Evolutionary conservation across 2,888 invertebrate genomes (phyloP).

Genomic region (Dichetophora obliterata): DNA sequence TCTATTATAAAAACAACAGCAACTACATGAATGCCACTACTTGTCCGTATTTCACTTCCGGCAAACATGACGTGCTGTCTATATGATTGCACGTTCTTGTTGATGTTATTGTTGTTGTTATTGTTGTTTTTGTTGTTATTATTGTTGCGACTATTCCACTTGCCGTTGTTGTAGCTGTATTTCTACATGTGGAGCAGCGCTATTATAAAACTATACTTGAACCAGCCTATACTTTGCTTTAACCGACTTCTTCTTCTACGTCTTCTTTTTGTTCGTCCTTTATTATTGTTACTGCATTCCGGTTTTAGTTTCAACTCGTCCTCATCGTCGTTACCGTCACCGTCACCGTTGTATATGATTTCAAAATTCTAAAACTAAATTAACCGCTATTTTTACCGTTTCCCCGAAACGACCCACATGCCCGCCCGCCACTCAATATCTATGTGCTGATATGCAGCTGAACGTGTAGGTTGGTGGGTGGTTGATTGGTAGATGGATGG

Average conservation of each 20-base stretch:
- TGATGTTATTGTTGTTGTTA: neutral
- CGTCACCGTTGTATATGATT: constrained; percentile 10
- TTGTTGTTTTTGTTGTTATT: neutral
- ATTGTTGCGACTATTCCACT: neutral
- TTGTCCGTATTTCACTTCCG: constrained; percentile 36
- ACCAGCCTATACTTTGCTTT: neutral
- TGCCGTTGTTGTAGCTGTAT: neutral
- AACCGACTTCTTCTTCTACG: neutral
- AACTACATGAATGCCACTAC: constrained; percentile 15
- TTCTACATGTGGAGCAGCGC: neutral
- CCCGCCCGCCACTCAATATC: neutral
- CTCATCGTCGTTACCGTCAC: neutral
- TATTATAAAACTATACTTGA: neutral
- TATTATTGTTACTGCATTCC: no score
- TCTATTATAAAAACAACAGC: constrained; percentile 15
- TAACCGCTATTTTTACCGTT: constrained; percentile 15
- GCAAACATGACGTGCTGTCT: constrained; percentile 37
- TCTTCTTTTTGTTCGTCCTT: no score
- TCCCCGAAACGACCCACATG: neutral
- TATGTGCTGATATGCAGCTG: neutral
- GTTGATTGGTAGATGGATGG: neutral
- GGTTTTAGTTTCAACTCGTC: neutral
- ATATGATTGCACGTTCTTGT: constrained; percentile 8
- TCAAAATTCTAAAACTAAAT: constrained; percentile 37
- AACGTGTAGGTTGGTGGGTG: neutral